Evolutionary conservation across 2,888 invertebrate species (phyloP).

Genomic region (Lampropteryx suffumata): DNA sequence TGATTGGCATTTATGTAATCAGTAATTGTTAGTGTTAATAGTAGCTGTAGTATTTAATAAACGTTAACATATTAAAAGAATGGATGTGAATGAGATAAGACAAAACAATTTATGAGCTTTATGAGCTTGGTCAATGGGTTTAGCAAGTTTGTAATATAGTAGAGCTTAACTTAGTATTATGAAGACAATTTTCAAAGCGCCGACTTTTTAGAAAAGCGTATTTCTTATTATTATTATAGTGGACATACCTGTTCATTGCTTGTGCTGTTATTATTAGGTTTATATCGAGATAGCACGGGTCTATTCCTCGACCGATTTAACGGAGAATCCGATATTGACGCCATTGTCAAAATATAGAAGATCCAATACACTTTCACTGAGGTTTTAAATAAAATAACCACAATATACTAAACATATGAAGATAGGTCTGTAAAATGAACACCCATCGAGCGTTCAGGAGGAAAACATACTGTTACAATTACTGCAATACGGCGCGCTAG

Average conservation of each 20-base stretch:
- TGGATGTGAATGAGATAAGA: too few species aligned
- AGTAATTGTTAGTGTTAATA: too few species aligned
- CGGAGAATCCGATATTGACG: constrained; percentile 69
- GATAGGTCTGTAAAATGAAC: constrained; percentile 35
- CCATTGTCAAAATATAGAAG: constrained; percentile 46
- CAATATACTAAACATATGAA: constrained; percentile 14
- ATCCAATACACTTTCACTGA: constrained; percentile 29
- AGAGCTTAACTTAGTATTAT: too few species aligned
- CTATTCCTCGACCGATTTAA: constrained; percentile 66
- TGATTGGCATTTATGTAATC: too few species aligned
- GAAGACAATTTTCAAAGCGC: too few species aligned
- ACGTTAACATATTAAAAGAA: too few species aligned
- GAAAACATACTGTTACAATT: constrained; percentile 74
- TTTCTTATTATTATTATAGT: not conserved
- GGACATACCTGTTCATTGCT: constrained; percentile 64
- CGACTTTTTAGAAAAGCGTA: not conserved
- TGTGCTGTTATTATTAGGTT: constrained; percentile 41
- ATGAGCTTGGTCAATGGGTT: too few species aligned
- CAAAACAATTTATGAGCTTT: too few species aligned
- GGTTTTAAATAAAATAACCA: constrained; percentile 28
- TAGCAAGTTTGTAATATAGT: too few species aligned
- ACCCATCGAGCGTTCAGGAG: constrained; percentile 59
- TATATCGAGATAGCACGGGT: constrained; percentile 73
- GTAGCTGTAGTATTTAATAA: too few species aligned
- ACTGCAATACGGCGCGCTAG: constrained; percentile 58